phyloP scores from a whole-genome alignment of 2,797 vertebrate species.

The Poliocrania exsul region DNA sequence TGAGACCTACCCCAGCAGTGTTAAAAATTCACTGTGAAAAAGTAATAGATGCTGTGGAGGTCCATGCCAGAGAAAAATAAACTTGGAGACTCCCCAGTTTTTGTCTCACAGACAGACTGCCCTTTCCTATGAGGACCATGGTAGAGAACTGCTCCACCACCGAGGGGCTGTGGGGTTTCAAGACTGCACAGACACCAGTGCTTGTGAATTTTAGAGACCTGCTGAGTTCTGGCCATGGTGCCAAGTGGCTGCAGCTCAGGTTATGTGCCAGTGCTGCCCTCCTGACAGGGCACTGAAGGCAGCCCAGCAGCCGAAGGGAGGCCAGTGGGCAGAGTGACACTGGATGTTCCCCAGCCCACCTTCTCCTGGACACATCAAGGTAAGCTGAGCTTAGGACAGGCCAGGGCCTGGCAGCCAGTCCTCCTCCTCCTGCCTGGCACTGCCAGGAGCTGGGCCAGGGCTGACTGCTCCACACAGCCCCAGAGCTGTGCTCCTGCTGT shows the following conservation, averaged over 20 bases:
- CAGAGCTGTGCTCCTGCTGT: not conserved
- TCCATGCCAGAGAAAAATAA: not conserved
- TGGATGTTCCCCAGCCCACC: not conserved
- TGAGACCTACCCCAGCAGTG: not conserved
- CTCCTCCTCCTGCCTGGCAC: not conserved
- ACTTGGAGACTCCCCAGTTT: not conserved
- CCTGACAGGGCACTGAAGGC: not conserved
- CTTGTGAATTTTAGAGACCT: not conserved
- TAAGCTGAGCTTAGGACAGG: not conserved
- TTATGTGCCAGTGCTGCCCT: not conserved
- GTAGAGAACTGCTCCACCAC: not conserved
- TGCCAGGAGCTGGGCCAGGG: not conserved
- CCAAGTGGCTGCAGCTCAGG: not conserved
- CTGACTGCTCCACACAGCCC: not conserved
- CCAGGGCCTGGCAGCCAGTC: not conserved
- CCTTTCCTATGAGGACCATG: not conserved
- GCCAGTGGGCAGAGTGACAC: not conserved
- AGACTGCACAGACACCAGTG: not conserved
- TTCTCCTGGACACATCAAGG: not conserved
- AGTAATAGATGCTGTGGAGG: accelerated
- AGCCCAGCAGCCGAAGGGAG: not conserved
- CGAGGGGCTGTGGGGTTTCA: not conserved
- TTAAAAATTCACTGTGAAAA: not conserved
- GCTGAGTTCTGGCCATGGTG: not conserved
- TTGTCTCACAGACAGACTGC: not conserved